These are phyloP conservation scores for Cephus cinctus DNA, from an alignment of 1,140 invertebrate species.

Conservation along the genomic window DNA sequence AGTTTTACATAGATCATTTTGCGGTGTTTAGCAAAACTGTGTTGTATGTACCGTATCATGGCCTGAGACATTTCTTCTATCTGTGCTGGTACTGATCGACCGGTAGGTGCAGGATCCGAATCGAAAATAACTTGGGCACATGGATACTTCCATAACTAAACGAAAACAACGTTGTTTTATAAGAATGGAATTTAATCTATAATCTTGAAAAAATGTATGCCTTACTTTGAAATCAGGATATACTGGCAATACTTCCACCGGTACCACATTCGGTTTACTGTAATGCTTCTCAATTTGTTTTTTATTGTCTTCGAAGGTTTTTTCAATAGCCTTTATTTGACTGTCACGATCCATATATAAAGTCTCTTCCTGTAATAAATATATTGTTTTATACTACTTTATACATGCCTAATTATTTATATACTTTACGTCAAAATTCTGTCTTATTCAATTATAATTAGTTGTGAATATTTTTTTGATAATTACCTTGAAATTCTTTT, in stretches of 20 bases:
- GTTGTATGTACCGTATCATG: constrained; percentile 80
- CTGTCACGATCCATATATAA: constrained; percentile 96
- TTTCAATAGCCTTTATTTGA: constrained; percentile 97
- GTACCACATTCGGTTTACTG: constrained; percentile 89
- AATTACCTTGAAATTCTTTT: constrained; percentile 81
- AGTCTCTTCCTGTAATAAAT: constrained; percentile 72
- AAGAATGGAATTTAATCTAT: constrained; percentile 4
- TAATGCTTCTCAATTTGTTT: constrained; percentile 88
- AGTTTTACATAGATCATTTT: too few species aligned
- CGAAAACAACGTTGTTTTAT: constrained; percentile 26
- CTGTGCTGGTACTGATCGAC: constrained; percentile 79
- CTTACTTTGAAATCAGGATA: constrained; percentile 90
- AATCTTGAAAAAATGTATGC: constrained; percentile 5
- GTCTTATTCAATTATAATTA: too few species aligned
- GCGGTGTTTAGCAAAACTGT: constrained; percentile 13
- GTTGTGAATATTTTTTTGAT: too few species aligned
- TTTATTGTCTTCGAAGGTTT: constrained; percentile 94
- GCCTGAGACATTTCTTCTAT: constrained; percentile 98
- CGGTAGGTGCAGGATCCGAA: constrained; percentile 86
- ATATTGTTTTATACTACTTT: background rate
- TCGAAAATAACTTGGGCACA: constrained; percentile 99
- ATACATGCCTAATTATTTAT: background rate
- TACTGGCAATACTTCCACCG: constrained; percentile 86
- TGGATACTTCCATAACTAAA: constrained; percentile 91
- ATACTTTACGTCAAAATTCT: too few species aligned